phyloP scores from a whole-genome alignment of 2,888 invertebrate genomes.

The Agrochola macilenta region DNA sequence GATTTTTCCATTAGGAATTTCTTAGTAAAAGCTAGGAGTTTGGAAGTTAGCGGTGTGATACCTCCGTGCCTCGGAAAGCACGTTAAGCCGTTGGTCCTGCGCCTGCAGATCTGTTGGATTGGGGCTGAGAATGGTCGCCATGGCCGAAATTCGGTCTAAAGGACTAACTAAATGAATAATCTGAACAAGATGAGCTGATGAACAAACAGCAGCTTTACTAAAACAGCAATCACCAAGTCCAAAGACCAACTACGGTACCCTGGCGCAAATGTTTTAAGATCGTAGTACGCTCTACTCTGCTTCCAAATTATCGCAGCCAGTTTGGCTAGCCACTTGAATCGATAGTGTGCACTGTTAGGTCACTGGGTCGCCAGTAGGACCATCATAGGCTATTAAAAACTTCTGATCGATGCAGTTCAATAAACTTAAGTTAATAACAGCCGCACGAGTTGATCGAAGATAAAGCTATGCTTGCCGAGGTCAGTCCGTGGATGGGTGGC shows the following conservation, averaged over 20 bases:
- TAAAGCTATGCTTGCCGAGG: not conserved
- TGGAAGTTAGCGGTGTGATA: too few relatives aligned
- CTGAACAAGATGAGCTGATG: not conserved
- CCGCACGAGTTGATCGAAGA: not conserved
- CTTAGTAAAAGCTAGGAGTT: too few relatives aligned
- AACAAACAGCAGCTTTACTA: not conserved
- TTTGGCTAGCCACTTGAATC: slow-evolving; percentile 48
- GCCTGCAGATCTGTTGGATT: too few relatives aligned
- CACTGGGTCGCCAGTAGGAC: slow-evolving; percentile 32
- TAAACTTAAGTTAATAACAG: not conserved
- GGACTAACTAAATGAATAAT: not conserved
- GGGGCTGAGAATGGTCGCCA: too few relatives aligned
- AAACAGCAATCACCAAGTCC: not conserved
- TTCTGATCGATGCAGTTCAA: slow-evolving; percentile 7
- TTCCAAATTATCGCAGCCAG: slow-evolving; percentile 17
- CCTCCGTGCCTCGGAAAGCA: too few relatives aligned
- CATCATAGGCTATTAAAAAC: slow-evolving; percentile 11
- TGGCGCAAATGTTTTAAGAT: not conserved
- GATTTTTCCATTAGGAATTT: too few relatives aligned
- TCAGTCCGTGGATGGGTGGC: not conserved
- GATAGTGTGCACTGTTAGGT: slow-evolving; percentile 39
- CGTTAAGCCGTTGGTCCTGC: too few relatives aligned
- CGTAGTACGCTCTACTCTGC: not conserved
- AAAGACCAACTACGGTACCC: not conserved
- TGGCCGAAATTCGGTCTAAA: too few relatives aligned